Conservation (phyloP, 2,797 vertebrate species). For the Novumbra hubbsi region DNA sequence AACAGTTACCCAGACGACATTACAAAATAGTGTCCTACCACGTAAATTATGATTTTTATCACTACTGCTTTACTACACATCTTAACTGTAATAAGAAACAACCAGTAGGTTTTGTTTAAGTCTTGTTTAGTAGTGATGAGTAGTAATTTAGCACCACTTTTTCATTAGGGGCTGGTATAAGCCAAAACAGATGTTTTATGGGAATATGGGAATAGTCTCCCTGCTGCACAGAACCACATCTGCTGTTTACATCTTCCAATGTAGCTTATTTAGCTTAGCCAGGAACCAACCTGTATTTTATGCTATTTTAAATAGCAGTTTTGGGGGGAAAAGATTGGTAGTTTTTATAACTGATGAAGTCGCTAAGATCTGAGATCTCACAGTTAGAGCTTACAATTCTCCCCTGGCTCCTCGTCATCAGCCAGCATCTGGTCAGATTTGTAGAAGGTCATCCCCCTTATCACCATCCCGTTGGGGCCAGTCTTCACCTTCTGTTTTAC, state of each 20-base stretch:
- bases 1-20: too few relatives aligned
- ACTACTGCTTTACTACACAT: too few relatives aligned
- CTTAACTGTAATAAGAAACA: too few relatives aligned
- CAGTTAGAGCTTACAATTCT: slow-evolving; percentile 80
- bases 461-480: slow-evolving; percentile 71
- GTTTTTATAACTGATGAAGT: neutral
- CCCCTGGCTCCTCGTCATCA: slow-evolving; percentile 86
- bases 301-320: neutral
- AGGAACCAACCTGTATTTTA: neutral
- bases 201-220: neutral
- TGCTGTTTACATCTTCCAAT: neutral
- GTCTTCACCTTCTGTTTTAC: slow-evolving; percentile 39
- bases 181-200: neutral
- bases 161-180: too few relatives aligned
- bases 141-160: too few relatives aligned
- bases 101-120: too few relatives aligned
- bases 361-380: neutral
- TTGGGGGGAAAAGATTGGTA: neutral
- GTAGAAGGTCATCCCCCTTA: slow-evolving; percentile 94
- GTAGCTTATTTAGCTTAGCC: neutral
- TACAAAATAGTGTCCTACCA: too few relatives aligned
- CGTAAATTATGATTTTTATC: too few relatives aligned
- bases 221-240: neutral
- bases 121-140: too few relatives aligned
- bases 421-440: slow-evolving; percentile 81